These are phyloP conservation scores for Propithecus deckenii DNA, from an alignment of 2,797 vertebrate species.

Conservation along the genomic window DNA sequence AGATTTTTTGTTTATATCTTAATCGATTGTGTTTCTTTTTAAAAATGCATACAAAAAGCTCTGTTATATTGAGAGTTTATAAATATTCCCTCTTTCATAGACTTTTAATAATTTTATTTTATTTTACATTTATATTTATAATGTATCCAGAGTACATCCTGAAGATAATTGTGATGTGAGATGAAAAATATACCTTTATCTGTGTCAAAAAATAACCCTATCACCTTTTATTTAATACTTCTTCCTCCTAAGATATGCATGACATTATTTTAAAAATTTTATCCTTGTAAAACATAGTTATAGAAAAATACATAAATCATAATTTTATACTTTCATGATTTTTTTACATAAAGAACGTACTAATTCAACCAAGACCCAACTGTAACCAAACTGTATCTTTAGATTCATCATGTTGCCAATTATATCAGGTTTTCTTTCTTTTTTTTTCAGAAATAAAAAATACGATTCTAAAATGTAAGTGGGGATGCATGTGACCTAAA, in stretches of 20 bases:
- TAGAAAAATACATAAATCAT: background rate
- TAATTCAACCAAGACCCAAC: background rate
- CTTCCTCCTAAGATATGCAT: background rate
- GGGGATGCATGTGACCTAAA: background rate
- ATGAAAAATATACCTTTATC: background rate
- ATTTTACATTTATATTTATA: background rate
- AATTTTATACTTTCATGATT: background rate
- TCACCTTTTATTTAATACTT: background rate
- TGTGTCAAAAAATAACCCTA: background rate
- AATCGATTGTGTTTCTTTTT: background rate
- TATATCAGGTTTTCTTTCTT: background rate
- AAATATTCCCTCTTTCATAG: background rate
- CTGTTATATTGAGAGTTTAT: background rate
- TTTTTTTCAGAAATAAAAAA: background rate
- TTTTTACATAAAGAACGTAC: background rate
- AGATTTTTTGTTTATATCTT: background rate
- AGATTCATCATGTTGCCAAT: background rate
- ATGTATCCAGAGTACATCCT: background rate
- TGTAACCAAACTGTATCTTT: too few relatives aligned
- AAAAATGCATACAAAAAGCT: background rate
- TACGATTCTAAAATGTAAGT: background rate
- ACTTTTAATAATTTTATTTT: background rate
- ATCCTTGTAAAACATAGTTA: background rate
- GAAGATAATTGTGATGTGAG: background rate
- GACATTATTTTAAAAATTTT: background rate